Conservation (phyloP, 2,888 invertebrate species). For the Megalurothrips usitatus region DNA sequence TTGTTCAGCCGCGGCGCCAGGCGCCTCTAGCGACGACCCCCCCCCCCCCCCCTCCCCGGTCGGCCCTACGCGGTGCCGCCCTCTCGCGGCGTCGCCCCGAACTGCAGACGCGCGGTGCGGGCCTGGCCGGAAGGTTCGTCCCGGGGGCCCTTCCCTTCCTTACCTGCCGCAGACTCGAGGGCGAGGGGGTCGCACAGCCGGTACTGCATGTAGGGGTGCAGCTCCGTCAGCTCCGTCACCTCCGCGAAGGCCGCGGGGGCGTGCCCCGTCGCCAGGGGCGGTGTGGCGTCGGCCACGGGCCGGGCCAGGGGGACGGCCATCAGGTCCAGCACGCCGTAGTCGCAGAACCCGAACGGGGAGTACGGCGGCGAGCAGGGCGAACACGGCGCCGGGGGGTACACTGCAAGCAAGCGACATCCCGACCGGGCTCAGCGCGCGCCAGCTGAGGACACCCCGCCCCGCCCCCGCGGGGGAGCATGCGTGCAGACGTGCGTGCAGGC, state of each 20-base stretch:
- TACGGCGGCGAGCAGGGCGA: slow-evolving; percentile 15
- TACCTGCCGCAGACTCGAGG: background rate
- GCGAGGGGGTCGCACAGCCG: background rate
- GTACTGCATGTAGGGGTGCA: slow-evolving; percentile 15
- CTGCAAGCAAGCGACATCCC: background rate
- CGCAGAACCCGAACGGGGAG: slow-evolving; percentile 19
- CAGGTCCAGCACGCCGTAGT: slow-evolving; percentile 11
- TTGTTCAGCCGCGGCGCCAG: no score
- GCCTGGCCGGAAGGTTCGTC: background rate
- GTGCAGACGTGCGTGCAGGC: no score
- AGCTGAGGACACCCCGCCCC: no score
- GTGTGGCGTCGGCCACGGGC: background rate
- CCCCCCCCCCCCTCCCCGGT: background rate
- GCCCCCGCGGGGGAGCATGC: no score
- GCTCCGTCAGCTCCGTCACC: background rate
- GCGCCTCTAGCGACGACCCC: no score
- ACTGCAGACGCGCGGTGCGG: background rate
- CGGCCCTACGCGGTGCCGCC: background rate
- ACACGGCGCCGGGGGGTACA: background rate
- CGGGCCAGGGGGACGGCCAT: background rate
- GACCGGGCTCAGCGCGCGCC: no score
- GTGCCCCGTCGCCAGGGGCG: background rate
- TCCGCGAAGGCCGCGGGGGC: background rate
- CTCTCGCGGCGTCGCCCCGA: background rate
- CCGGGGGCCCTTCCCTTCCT: background rate